Evolutionary conservation across 2,113 vertebrate species (phyloP).

Genomic region (Catagonus wagneri): DNA sequence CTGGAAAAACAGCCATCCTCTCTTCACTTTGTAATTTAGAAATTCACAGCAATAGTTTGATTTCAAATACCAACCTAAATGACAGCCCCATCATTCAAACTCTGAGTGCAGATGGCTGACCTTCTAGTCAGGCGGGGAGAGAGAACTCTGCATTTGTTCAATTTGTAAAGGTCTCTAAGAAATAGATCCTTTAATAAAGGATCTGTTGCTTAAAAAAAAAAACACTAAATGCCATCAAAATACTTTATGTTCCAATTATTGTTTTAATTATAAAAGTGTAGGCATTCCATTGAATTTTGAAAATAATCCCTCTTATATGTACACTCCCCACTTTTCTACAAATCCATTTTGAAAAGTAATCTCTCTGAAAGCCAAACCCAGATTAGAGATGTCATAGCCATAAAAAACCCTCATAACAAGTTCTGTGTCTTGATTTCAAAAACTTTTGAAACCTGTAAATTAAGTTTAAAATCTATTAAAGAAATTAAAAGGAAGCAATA

Average conservation of each 20-base stretch:
- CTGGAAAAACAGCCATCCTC: neutral
- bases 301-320: slow-evolving; percentile 45
- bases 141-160: neutral
- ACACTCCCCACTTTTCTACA: neutral
- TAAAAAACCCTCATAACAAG: neutral
- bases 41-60: slow-evolving; percentile 49
- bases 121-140: neutral
- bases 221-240: slow-evolving; percentile 6
- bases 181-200: slow-evolving; percentile 14
- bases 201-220: neutral
- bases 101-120: slow-evolving; percentile 11
- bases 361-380: slow-evolving; percentile 40
- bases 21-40: slow-evolving; percentile 56
- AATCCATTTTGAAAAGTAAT: slow-evolving; percentile 54
- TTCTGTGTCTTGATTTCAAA: slow-evolving; percentile 17
- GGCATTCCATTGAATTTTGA: slow-evolving; percentile 37
- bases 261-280: slow-evolving; percentile 67
- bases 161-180: slow-evolving; percentile 43
- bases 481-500: slow-evolving; percentile 24
- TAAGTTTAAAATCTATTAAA: slow-evolving; percentile 29
- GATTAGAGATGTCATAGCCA: neutral
- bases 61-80: slow-evolving; percentile 77
- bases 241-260: slow-evolving; percentile 38
- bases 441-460: slow-evolving; percentile 42
- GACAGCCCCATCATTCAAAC: slow-evolving; percentile 52